Evolutionary conservation across 2,888 invertebrate species (phyloP).

Genomic region (Tetrapedia diversipes): DNA sequence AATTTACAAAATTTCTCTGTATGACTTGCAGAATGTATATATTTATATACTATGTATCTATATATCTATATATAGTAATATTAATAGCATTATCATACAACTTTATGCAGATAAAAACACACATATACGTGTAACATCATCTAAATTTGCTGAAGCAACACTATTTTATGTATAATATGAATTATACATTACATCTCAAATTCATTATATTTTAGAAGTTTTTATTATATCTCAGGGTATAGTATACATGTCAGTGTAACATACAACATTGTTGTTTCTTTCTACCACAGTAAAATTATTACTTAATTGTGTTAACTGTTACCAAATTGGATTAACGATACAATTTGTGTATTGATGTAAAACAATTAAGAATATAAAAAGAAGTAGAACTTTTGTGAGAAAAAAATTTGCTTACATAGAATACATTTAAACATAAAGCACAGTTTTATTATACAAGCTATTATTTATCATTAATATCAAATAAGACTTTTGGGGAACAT

Average conservation of each 20-base stretch:
- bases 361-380: constrained; percentile 3
- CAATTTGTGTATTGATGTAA: constrained; percentile 13
- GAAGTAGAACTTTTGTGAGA: background rate
- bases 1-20: constrained; percentile 75
- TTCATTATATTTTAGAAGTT: constrained; percentile 31
- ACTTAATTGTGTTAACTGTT: constrained; percentile 14
- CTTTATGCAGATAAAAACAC: constrained; percentile 80
- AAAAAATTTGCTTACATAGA: constrained; percentile 5
- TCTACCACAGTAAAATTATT: constrained; percentile 17
- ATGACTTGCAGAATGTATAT: constrained; percentile 70
- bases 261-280: background rate
- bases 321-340: constrained; percentile 7
- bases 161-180: constrained; percentile 74
- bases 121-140: constrained; percentile 77
- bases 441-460: constrained; percentile 20
- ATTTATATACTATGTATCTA: constrained; percentile 50
- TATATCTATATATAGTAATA: constrained; percentile 65
- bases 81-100: constrained; percentile 77
- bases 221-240: constrained; percentile 33
- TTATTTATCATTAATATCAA: constrained; percentile 36
- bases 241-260: constrained; percentile 34
- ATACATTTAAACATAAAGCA: constrained; percentile 20
- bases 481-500: constrained; percentile 35
- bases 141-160: constrained; percentile 77
- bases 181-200: constrained; percentile 16